Evolutionary conservation across 1,140 invertebrate species (phyloP).

Genomic region (Mamestra configurata): DNA sequence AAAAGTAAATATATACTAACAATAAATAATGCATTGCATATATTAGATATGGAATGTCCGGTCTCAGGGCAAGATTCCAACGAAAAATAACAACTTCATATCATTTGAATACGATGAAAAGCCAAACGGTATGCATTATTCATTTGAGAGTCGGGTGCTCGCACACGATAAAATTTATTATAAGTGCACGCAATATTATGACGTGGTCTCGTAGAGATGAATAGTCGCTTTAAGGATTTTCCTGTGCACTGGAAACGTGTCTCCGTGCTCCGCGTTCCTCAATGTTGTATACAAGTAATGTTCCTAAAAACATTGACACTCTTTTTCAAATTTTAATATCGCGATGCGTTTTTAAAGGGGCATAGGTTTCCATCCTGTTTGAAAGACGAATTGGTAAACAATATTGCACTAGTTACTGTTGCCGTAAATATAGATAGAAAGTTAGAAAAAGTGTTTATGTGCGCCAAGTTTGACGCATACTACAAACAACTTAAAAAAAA

Average conservation of each 20-base stretch:
- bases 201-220: slow-evolving; percentile 7
- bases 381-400: no score
- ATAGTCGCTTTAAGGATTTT: neutral
- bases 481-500: no score
- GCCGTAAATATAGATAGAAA: no score
- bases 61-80: slow-evolving; percentile 72
- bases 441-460: no score
- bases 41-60: slow-evolving; percentile 68
- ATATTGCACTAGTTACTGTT: neutral
- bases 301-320: no score
- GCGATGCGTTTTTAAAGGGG: no score
- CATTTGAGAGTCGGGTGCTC: slow-evolving; percentile 58
- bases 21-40: slow-evolving; percentile 46
- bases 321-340: no score
- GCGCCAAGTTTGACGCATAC: no score
- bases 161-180: slow-evolving; percentile 48
- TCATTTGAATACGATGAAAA: slow-evolving; percentile 77
- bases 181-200: slow-evolving; percentile 45
- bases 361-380: no score
- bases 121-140: slow-evolving; percentile 75
- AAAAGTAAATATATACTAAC: slow-evolving; percentile 10
- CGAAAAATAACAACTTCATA: slow-evolving; percentile 74
- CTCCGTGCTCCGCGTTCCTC: no score
- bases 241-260: neutral
- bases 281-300: neutral